Evolutionary conservation across 2,888 invertebrate species (phyloP), one percentile per base, ranked within the genome.

Genomic region (Mythimna lalbum): DNA sequence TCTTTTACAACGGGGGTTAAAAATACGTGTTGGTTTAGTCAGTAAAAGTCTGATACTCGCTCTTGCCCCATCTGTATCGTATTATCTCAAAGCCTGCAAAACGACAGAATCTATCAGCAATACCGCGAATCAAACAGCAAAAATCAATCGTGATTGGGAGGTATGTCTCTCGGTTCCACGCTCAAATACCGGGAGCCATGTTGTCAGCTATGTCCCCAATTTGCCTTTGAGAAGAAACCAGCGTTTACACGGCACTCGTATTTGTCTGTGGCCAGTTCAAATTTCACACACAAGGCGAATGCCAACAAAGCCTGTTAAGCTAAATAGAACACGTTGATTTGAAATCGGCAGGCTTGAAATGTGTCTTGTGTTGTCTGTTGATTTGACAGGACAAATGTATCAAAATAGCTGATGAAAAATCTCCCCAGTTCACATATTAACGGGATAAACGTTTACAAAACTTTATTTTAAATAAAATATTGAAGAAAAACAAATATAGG

Each of bases 191-290:
- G 47, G 31, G 53, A 71, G 71, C 65, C 33, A 36, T 65, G 65
- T 72, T 72, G 72, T 33, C 72, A 57, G 23, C 57, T 21, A 49
- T 53, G 70, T 67, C 62, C 64, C 67, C 61, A 78, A 78, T 75
- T 78, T 53, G 57, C 65, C 78, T 78, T 78, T 78, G 75, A 63
- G 49, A 59, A 61, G 63, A 69, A 67, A 59, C 49, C 62, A 47
- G 50, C 49, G 57, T 62, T 67, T 64, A 75, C 60, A 53, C 33
- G 21, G 50, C 23, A 53, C 47, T 61, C 39, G 66, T 63, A 67
- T 75, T 75, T 56, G 69, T 53, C 69, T 73, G 50, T 57, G 49
- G 61, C 10, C 27, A 53, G 63, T 17, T 64, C 23, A 36, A 57
- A 64, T 67, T 78, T n/a, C 27, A 50, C 63, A 55, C 23, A 62